phyloP scores from a whole-genome alignment of 2,113 vertebrate species.

The Entosphenus tridentatus region DNA sequence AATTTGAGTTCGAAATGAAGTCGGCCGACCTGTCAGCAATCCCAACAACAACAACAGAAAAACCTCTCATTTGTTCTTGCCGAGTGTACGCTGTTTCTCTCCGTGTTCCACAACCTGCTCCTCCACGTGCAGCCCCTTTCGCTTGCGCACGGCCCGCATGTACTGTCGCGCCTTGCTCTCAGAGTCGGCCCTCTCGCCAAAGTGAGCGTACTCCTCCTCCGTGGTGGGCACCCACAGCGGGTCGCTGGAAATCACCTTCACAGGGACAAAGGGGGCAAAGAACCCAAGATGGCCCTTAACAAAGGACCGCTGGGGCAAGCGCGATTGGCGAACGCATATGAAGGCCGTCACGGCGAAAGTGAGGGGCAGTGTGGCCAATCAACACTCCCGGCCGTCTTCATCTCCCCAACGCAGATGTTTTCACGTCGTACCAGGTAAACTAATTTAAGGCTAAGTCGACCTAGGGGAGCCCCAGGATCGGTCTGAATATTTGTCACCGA shows the following conservation, averaged over 20 bases:
- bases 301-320: too few relatives aligned
- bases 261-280: constrained; percentile 1
- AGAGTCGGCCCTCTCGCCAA: constrained; percentile 80
- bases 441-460: too few relatives aligned
- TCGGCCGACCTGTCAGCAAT: background rate
- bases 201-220: constrained; percentile 86
- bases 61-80: constrained; percentile 52
- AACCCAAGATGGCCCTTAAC: background rate
- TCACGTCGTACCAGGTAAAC: too few relatives aligned
- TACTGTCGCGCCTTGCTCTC: constrained; percentile 77
- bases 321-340: too few relatives aligned
- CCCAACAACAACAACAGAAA: background rate
- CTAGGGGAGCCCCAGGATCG: too few relatives aligned
- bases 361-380: too few relatives aligned
- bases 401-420: too few relatives aligned
- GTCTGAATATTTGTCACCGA: too few relatives aligned
- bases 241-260: constrained; percentile 56
- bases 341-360: too few relatives aligned
- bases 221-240: constrained; percentile 93
- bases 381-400: too few relatives aligned
- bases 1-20: too few relatives aligned
- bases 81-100: constrained; percentile 80
- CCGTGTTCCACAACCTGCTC: constrained; percentile 83
- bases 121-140: constrained; percentile 76
- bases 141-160: constrained; percentile 59